Evolutionary conservation across 2,113 vertebrate genomes (phyloP).

Genomic region (Bungarus multicinctus): DNA sequence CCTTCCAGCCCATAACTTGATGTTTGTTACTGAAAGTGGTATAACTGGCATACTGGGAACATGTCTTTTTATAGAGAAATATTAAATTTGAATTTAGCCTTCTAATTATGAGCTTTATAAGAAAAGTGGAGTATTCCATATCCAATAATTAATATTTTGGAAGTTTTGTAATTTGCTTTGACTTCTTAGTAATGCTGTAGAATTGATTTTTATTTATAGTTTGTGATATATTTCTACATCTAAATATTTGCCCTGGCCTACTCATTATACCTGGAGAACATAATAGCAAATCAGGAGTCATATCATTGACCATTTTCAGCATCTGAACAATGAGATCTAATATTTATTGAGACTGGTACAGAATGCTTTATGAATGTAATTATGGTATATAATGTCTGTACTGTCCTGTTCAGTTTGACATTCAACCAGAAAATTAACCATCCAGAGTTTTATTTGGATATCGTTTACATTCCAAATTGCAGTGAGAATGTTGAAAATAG

Average conservation of each 20-base stretch:
- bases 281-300: neutral
- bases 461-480: neutral
- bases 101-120: constrained; percentile 82
- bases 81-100: constrained; percentile 63
- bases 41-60: constrained; percentile 12
- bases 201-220: constrained; percentile 36
- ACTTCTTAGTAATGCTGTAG: constrained; percentile 30
- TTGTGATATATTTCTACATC: neutral
- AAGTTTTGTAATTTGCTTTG: constrained; percentile 50
- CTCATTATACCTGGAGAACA: neutral
- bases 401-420: neutral
- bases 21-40: constrained; percentile 19
- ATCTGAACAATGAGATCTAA: neutral
- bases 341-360: neutral
- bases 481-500: neutral
- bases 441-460: neutral
- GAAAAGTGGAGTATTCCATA: constrained; percentile 79
- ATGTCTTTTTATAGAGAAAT: constrained; percentile 18
- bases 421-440: neutral
- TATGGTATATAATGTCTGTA: neutral
- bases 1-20: neutral
- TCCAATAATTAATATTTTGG: constrained; percentile 59
- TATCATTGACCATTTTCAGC: neutral
- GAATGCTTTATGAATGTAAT: neutral
- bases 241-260: neutral